A percentile compares a stretch with the other conserved stretches of the same genome.
Conservation (phyloP, 2,797 vertebrate species). For the Oreonectes daqikongensis region DNA sequence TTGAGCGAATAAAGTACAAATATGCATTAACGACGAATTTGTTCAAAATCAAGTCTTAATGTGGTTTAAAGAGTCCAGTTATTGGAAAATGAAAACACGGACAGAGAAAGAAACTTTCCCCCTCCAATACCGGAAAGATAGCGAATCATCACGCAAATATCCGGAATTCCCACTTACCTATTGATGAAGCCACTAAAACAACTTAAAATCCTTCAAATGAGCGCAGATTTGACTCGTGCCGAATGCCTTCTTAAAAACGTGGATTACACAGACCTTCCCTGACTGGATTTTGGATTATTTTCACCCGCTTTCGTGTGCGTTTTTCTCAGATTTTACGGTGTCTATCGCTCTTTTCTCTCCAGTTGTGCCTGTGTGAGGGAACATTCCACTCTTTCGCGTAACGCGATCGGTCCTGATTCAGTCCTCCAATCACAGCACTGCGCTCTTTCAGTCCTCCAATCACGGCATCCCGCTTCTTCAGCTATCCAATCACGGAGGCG, state of each 20-base stretch:
- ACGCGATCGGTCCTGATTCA: conserved; percentile 29
- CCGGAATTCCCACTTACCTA: conserved; percentile 56
- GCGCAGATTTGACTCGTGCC: neutral
- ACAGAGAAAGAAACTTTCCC: conserved; percentile 47
- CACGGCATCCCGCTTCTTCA: conserved; percentile 38
- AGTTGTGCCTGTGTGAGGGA: conserved; percentile 43
- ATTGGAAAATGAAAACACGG: conserved; percentile 6
- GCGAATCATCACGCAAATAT: conserved; percentile 42
- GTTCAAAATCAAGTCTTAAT: no score
- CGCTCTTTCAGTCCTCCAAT: conserved; percentile 49
- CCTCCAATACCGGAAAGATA: conserved; percentile 36
- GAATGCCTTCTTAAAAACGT: neutral
- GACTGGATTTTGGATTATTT: neutral
- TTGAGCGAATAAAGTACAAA: neutral
- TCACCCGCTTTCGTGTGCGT: conserved; percentile 2
- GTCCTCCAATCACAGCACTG: conserved; percentile 56
- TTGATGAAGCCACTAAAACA: conserved; percentile 8
- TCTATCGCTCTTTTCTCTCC: conserved; percentile 33
- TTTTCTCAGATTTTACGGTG: conserved; percentile 8
- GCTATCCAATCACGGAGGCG: conserved; percentile 54
- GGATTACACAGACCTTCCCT: neutral
- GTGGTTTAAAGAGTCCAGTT: neutral
- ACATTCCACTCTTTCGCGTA: conserved; percentile 54
- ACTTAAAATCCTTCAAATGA: conserved; percentile 18
- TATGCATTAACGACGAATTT: neutral